A percentile compares a stretch with the other conserved stretches of the same genome.
These are phyloP conservation scores for Sminthurinus signatus DNA, from an alignment of 1,140 invertebrate genomes.

Conservation along the genomic window DNA sequence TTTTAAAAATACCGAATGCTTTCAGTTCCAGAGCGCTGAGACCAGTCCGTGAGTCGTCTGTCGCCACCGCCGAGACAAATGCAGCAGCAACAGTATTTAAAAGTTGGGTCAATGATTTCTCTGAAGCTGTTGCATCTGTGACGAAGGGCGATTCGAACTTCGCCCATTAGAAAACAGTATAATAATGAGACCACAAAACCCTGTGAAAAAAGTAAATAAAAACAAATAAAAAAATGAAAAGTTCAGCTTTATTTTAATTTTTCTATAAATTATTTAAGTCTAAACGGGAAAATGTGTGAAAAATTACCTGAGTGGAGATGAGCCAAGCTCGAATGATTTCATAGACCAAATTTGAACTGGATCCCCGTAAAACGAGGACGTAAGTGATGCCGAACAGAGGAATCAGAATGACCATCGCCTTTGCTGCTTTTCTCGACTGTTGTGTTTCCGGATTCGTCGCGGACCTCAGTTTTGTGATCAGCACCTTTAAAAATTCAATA, in stretches of 20 bases:
- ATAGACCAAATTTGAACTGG: conserved; percentile 42
- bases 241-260: not conserved
- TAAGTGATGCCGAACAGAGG: conserved; percentile 84
- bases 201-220: conserved; percentile 49
- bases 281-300: no score
- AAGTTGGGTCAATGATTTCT: not conserved
- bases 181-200: conserved; percentile 78
- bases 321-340: conserved; percentile 57
- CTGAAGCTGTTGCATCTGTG: conserved; percentile 62
- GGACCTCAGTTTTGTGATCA: conserved; percentile 84
- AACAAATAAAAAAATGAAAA: no score
- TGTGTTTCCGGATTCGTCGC: conserved; percentile 77
- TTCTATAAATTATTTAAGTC: no score
- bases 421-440: conserved; percentile 80
- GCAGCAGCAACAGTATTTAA: no score
- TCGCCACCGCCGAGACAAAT: conserved; percentile 23
- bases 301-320: conserved; percentile 68
- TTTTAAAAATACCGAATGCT: conserved; percentile 59
- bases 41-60: conserved; percentile 55
- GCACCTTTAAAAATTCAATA: conserved; percentile 55
- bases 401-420: conserved; percentile 77
- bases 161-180: conserved; percentile 88
- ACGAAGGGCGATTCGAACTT: conserved; percentile 75
- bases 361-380: conserved; percentile 67
- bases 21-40: conserved; percentile 66